Base-by-base conservation (phyloP, 2,797 vertebrate species). In the Botia almorhae region DNA sequence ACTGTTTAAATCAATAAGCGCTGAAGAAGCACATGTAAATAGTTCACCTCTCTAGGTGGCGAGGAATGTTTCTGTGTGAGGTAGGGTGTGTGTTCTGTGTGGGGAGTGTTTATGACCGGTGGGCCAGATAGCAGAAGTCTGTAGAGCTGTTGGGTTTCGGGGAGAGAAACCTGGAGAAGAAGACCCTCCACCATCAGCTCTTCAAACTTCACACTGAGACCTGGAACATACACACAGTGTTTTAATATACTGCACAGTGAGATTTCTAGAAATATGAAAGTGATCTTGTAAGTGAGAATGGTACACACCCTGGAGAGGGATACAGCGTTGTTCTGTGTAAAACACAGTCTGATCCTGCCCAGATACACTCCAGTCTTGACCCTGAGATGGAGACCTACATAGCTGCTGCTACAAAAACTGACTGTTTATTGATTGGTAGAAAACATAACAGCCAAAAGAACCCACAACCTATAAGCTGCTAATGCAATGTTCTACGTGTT, bases 171-270 rank as follows among this genome's bases (percentile, higher is more conserved):
- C 89, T 96, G 97, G 12, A 99, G 94, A 87, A 99, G 92, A 69
- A 98, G 96, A 39, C 97, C 98, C 88, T 99, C 98, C 93, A 99
- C 98, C 94, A 99, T 94, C 85, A 99, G 87, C 88, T 98, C 95
- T 72, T 96, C 96, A 89, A 98, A 92, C 73, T 98, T 96, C 2
- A 83, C 86, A 88, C 93, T 96, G 83, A 98, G 68, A 75, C 93
- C 97, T 98, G 83, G 43, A 56, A 78, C 39, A 83, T 10, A 80
- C 4, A 61, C 74, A 83, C 0, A 3, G 65, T 14, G 10, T 36
- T 19, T 16, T 58, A 36, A 48, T 29, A 60, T 1, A 2, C 29
- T 43, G 36, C 6, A 4, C 36, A 29, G 29, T 29, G 29, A 29
- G 56, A 50, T 36, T 6, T 53, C 11, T 60, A 19, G 51, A 39